Evolutionary conservation across 2,797 vertebrate genomes (phyloP), one percentile per base, ranked within the genome.

Genomic region (Poecilia picta): DNA sequence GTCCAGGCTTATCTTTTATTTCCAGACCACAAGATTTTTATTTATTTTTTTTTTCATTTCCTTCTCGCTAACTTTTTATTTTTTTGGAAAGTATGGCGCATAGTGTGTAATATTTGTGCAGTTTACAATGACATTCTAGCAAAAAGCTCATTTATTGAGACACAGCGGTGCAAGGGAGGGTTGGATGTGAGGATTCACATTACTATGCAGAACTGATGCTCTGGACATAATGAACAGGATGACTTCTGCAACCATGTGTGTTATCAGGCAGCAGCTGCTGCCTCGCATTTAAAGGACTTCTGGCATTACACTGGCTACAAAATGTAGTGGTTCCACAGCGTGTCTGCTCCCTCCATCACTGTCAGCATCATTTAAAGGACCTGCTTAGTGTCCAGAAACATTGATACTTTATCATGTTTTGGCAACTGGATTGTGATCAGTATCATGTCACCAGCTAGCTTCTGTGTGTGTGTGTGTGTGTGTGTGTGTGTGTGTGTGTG

Each of bases 1-100:
- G 1, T 84, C 75, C 62, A 73, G 5, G 77, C 80, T 86, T 90
- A 89, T 90, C 90, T 71, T 88, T 82, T 82, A 77, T 72, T 89
- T 53, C 77, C 88, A 90, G 87, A 73, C 83, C 0, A 18, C 73
- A 20, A 45, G 20, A 66, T 33, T 64, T 45, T 25, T 62, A 81
- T 88, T 85, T 46, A 20, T 55, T 83, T 88, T 75, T 47, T 51
- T 20, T 49, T 20, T 49, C 20, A 74, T 73, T 2, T 66, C 28
- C 51, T 84, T 79, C 76, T 72, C 71, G 36, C 39, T 72, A 36
- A 72, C 45, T 81, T 64, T 64, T 28, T 25, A 12, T 16, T 23
- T 39, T 70, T 83, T 68, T 72, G n/a, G 83, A 73, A 76, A 72
- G 18, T 23, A 41, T 68, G 59, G 81, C 78, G 66, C 47, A 39